Percentiles rank a stretch among this genome's conserved stretches.
These are phyloP conservation scores for Ptychodera flava DNA, from an alignment of 35 echinoderm and acorn worm species.

Conservation along the genomic window DNA sequence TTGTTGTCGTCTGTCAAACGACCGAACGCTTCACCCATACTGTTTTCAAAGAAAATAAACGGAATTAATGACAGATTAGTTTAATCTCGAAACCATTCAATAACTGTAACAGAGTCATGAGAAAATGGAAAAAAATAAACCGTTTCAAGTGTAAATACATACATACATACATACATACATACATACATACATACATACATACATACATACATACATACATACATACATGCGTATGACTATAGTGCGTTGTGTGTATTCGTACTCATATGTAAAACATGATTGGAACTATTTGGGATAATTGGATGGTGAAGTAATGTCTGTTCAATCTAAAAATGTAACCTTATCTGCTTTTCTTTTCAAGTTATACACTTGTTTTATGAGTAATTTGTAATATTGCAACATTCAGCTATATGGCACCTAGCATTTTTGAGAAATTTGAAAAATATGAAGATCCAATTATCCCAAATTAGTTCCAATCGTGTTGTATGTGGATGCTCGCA, in stretches of 20 bases:
- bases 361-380: background rate
- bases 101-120: background rate
- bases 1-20: background rate
- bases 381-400: background rate
- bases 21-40: background rate
- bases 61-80: background rate
- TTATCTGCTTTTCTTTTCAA: background rate
- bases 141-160: background rate
- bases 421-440: background rate
- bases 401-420: background rate
- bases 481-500: background rate
- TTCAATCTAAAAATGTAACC: too few species aligned
- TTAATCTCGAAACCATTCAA: background rate
- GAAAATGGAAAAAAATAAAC: background rate
- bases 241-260: too few species aligned
- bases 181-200: too few species aligned
- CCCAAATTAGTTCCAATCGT: too few species aligned
- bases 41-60: background rate
- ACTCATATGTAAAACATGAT: too few species aligned
- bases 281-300: too few species aligned
- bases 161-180: too few species aligned
- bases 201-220: too few species aligned
- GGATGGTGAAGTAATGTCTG: too few species aligned
- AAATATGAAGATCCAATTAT: too few species aligned
- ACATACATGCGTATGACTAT: too few species aligned